These are phyloP conservation scores for Mus musculus DNA, from an alignment of 2,113 vertebrate species.

Conservation along the genomic window GRCm39 chr6:35631501-35632000, in stretches of 20 bases:
- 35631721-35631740: not conserved
- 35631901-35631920: not conserved
- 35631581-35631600: not conserved
- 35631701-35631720: not conserved
- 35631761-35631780: constrained; percentile 35
- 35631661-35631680: constrained; percentile 39
- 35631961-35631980: constrained; percentile 26
- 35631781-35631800: constrained; percentile 33
- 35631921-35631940: constrained; percentile 26
- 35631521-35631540: constrained; percentile 10
- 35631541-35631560: not conserved
- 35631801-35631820: not conserved
- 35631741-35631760: not conserved
- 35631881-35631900: not conserved
- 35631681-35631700: not conserved
- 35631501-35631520: constrained; percentile 8
- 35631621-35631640: not conserved
- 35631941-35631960: not conserved
- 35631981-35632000: constrained; percentile 15
- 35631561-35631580: not conserved
- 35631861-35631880: not conserved
- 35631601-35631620: constrained; percentile 10
- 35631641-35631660: not conserved
- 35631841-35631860: constrained; percentile 14
- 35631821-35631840: not conserved